Evolutionary conservation across 2,113 vertebrate species (phyloP), one percentile per base, ranked within the genome.

Genomic region (Balaeniceps rex): DNA sequence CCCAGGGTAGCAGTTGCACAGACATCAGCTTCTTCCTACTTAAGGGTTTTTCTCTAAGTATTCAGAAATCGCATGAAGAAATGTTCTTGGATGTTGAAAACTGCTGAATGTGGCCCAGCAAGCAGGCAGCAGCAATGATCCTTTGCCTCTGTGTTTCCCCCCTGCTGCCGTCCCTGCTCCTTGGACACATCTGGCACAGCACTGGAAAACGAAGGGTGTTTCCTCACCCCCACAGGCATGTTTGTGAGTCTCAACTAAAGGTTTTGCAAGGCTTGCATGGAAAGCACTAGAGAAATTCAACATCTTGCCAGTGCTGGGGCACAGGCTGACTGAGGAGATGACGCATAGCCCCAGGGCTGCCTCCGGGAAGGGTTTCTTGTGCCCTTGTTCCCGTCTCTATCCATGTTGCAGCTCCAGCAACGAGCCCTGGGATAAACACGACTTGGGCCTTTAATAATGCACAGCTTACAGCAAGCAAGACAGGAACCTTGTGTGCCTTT

Each of bases 141-240:
- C 10, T 47, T 79, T 91, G 28, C 6, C 28, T 19, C 28, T 60
- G 4, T 47, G 19, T 87, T 74, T 90, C 11, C 5, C 9, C 9
- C 2, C 21, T 15, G 9, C 61, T 92, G 46, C 4, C 10, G 79
- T 82, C 24, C 38, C n/a, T 65, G 42, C 15, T 87, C 34, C 54
- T 70, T 3, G 0, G n/a, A 38, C 36, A n/a, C 0, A 0, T 70
- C 51, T 61, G 21, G 5, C 36, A 36, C 9, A 12, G 47, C 2
- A 0, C 0, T 75, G 33, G 61, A 79, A 68, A 51, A 11, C 55
- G 24, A 60, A 65, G 33, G 33, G 36, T 3, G 7, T 10, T 66
- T 90, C 57, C 70, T 85, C 44, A 61, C n/a, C 23, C 42, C 31
- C 2, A 0, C 18, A 1, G 31, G 38, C 2, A 1, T 66, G 65